A percentile compares a stretch with the other conserved stretches of the same genome.
These are phyloP conservation scores for Lucinisca nassula DNA, from an alignment of 2,888 invertebrate genomes.

Conservation along the genomic window DNA sequence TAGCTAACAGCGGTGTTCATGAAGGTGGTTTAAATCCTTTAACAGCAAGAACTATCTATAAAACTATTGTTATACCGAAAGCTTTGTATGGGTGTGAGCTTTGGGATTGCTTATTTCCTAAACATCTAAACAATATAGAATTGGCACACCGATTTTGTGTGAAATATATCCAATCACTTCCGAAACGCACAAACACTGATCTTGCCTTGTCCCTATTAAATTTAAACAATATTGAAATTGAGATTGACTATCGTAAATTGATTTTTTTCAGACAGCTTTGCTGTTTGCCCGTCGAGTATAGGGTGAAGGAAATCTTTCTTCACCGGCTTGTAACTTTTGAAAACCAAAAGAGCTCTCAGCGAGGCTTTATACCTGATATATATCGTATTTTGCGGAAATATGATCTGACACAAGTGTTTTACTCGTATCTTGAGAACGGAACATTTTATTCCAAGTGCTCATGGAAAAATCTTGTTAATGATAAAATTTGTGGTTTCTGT, in stretches of 20 bases:
- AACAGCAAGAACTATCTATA: conserved; percentile 5
- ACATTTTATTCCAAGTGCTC: neutral
- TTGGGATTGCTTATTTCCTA: conserved; percentile 21
- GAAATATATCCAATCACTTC: conserved; percentile 25
- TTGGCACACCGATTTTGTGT: conserved; percentile 34
- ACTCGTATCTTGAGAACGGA: neutral
- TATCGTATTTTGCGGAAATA: neutral
- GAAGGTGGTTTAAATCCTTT: conserved; percentile 26
- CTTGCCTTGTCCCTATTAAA: conserved; percentile 7
- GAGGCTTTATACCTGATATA: conserved; percentile 4
- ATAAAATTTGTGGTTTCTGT: too few relatives aligned
- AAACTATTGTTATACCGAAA: conserved; percentile 22
- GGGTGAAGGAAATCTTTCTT: conserved; percentile 7
- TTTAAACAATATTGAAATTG: conserved; percentile 25
- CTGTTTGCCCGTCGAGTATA: conserved; percentile 8
- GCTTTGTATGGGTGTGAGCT: conserved; percentile 42
- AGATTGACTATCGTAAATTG: conserved; percentile 43
- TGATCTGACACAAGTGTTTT: neutral
- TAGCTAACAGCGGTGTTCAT: conserved; percentile 10
- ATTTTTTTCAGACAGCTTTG: conserved; percentile 29
- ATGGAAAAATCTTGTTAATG: too few relatives aligned
- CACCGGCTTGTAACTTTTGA: neutral
- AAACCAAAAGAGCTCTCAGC: neutral
- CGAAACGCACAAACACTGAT: conserved; percentile 16
- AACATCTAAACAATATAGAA: conserved; percentile 13